Evolutionary conservation across 1,140 invertebrate species (phyloP).

Genomic region (Polyergus mexicanus): DNA sequence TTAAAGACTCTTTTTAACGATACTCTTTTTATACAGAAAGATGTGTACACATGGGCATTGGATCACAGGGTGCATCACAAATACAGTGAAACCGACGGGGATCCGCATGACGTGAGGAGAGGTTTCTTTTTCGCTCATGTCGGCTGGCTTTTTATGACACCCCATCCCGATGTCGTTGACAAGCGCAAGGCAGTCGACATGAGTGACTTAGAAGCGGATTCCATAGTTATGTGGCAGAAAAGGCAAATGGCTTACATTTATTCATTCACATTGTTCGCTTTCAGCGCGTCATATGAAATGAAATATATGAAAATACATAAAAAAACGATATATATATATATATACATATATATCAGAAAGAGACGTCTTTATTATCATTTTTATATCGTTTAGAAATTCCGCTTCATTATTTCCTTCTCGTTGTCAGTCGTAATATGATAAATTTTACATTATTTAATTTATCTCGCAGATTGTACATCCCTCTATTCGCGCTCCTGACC

Average conservation of each 20-base stretch:
- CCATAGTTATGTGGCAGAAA: conserved; percentile 95
- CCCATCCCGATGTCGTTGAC: conserved; percentile 92
- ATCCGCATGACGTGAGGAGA: conserved; percentile 93
- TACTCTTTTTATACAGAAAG: conserved; percentile 84
- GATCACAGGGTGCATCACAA: conserved; percentile 95
- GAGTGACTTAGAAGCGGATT: conserved; percentile 94
- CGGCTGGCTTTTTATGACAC: conserved; percentile 92
- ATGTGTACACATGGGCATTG: conserved; percentile 92
- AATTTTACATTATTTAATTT: not conserved
- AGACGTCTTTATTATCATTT: not conserved
- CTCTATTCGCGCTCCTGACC: conserved; percentile 92
- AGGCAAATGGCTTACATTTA: conserved; percentile 84
- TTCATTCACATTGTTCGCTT: not conserved
- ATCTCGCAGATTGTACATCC: conserved; percentile 90
- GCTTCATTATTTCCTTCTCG: not conserved
- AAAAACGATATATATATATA: not conserved
- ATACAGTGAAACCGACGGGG: conserved; percentile 93
- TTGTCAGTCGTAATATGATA: not conserved
- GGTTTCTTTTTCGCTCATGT: conserved; percentile 94
- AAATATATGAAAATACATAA: not conserved
- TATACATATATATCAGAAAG: not conserved
- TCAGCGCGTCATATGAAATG: not conserved
- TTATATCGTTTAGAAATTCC: not conserved
- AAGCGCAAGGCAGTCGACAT: conserved; percentile 93
- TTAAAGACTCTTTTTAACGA: not conserved